Evolutionary conservation across 2,888 invertebrate genomes (phyloP).

Genomic region (Cyaniris semiargus): DNA sequence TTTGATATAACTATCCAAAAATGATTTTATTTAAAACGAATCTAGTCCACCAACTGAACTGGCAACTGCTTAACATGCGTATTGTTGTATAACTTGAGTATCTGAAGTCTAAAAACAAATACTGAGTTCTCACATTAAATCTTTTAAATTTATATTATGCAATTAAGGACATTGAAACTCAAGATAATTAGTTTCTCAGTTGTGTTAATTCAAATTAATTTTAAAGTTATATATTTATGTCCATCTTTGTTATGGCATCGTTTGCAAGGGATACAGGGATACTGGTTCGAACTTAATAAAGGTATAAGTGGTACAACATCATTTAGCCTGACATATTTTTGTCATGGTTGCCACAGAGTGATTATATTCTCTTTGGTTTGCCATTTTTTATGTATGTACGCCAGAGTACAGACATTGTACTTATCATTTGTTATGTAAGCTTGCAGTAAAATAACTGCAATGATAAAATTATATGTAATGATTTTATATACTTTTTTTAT

Average conservation of each 20-base stretch:
- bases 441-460: constrained; percentile 9
- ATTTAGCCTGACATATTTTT: background rate
- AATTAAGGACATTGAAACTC: too few species aligned
- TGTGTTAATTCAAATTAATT: background rate
- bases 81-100: background rate
- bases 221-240: background rate
- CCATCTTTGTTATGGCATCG: background rate
- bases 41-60: background rate
- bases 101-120: background rate
- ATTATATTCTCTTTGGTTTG: too few species aligned
- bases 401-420: background rate
- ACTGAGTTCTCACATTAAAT: background rate
- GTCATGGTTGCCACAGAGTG: background rate
- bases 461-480: background rate
- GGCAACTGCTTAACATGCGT: background rate
- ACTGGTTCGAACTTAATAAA: too few species aligned
- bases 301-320: background rate
- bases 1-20: background rate
- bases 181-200: background rate
- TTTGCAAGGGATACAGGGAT: too few species aligned
- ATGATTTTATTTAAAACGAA: too few species aligned
- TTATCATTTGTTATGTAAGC: background rate
- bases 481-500: background rate
- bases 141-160: background rate
- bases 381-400: background rate